phyloP scores from a whole-genome alignment of 2,888 invertebrate genomes.

The Orgyia antiqua region DNA sequence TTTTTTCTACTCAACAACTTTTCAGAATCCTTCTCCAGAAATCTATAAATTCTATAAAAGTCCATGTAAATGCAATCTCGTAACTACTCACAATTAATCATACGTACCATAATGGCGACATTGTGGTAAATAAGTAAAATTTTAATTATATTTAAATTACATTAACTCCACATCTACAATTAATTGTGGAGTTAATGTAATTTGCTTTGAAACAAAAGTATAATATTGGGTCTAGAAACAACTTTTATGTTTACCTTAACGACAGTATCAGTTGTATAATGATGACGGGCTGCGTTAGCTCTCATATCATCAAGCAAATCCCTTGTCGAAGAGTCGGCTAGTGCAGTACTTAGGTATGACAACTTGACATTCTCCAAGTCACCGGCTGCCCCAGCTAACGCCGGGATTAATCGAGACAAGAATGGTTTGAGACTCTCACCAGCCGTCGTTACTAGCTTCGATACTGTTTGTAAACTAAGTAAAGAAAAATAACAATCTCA shows the following conservation, averaged over 20 bases:
- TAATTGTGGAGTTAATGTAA: no score
- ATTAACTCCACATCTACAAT: no score
- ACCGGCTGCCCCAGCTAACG: conserved; percentile 90
- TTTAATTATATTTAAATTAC: no score
- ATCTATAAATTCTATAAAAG: no score
- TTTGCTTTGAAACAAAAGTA: no score
- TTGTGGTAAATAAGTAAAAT: no score
- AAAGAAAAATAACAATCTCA: background rate
- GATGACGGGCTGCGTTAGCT: conserved; percentile 88
- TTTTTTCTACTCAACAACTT: no score
- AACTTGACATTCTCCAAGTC: conserved; percentile 90
- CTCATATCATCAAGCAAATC: conserved; percentile 88
- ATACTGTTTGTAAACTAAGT: conserved; percentile 87
- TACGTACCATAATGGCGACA: no score
- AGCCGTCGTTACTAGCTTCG: conserved; percentile 90
- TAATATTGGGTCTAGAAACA: no score
- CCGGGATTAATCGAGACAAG: conserved; percentile 87
- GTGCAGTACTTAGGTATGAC: conserved; percentile 86
- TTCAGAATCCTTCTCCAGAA: no score
- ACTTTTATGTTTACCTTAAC: conserved; percentile 83
- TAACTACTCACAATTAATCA: no score
- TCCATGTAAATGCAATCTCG: no score
- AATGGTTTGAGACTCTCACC: conserved; percentile 89
- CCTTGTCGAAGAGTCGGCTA: conserved; percentile 83
- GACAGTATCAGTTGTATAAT: conserved; percentile 93